phyloP scores from a whole-genome alignment of 2,797 vertebrate species.

The Rhinophrynus dorsalis region DNA sequence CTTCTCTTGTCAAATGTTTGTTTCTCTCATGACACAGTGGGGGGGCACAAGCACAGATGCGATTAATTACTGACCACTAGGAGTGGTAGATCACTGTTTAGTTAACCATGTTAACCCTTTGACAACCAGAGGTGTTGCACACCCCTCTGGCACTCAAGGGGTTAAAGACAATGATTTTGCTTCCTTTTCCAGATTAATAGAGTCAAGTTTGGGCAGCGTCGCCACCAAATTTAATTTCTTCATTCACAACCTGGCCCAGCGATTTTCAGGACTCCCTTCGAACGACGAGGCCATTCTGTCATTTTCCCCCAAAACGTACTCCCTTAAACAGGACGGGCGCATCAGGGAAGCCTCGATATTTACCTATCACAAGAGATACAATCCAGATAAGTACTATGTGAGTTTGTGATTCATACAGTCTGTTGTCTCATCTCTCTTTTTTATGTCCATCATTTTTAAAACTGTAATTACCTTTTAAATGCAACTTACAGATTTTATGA shows the following conservation, averaged over 20 bases:
- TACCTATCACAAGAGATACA: conserved; percentile 98
- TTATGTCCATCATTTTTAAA: no score
- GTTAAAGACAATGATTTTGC: no score
- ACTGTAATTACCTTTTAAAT: no score
- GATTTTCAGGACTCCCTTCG: conserved; percentile 92
- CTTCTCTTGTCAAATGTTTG: no score
- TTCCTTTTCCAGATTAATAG: conserved; percentile 79
- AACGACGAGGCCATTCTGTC: conserved; percentile 94
- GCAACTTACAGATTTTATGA: no score
- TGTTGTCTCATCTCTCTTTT: no score
- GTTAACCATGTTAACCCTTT: no score
- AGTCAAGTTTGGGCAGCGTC: conserved; percentile 93
- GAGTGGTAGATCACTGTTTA: no score
- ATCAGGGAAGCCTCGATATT: conserved; percentile 89
- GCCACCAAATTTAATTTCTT: conserved; percentile 99
- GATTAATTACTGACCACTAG: not conserved
- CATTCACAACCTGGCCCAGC: conserved; percentile 96
- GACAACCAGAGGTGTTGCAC: no score
- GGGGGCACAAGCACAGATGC: not conserved
- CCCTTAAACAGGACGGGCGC: conserved; percentile 89
- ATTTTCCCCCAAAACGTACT: conserved; percentile 91
- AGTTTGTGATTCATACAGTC: conserved; percentile 60
- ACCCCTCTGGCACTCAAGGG: no score
- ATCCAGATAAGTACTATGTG: conserved; percentile 96
- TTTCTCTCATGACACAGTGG: not conserved